Base-by-base conservation (phyloP, 1,140 invertebrate species). In the Bombus sibiricus region DNA sequence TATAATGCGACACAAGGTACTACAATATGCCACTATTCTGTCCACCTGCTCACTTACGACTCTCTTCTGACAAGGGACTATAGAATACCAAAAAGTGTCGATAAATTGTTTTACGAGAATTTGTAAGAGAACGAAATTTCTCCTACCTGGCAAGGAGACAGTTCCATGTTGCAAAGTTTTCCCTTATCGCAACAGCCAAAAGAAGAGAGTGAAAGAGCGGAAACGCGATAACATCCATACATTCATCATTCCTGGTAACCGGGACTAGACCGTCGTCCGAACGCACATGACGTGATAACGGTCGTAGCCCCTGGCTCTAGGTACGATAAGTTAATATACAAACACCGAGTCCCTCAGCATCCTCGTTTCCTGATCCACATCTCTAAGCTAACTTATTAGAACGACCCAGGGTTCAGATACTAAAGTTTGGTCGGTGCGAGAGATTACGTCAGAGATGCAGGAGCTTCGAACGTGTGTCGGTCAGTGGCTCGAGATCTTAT, bases 301-400 rank as follows among this genome's bases (percentile, higher is more conserved):
- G n/a, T 53, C 28, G 13, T 41, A 77, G 62, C 22, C 37, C 15
- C 37, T 39, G 25, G 43, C 22, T 53, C 34, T 68, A 71, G 75
- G n/a, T 59, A 59, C 32, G 59, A 68, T 83, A 82, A 82, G 74
- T 83, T 57, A 83, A 83, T 83, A 74, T 64, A 69, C 43, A 78
- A 78, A 78, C 74, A 71, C 0, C 15, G 32, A 53, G 59, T 28
- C 53, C 32, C 34, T 34, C 10, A 15, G 12, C 79, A 57, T 73
- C 18, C 47, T 53, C 47, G 18, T 53, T 53, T 22, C 18, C 47
- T 53, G 47, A 53, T 53, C 43, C 10, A 4, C 59, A n/a, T 28
- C 28, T 62, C 9, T 62, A 28, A n/a, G 59, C 62, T 66, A 66
- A 22, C 47, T 53, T 53, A 53, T 12, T 64, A n/a, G 28, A 13